Percentiles rank a stretch among this genome's conserved stretches.
These are phyloP conservation scores for Leptopilina boulardi DNA, from an alignment of 1,140 invertebrate genomes.

Conservation along the genomic window DNA sequence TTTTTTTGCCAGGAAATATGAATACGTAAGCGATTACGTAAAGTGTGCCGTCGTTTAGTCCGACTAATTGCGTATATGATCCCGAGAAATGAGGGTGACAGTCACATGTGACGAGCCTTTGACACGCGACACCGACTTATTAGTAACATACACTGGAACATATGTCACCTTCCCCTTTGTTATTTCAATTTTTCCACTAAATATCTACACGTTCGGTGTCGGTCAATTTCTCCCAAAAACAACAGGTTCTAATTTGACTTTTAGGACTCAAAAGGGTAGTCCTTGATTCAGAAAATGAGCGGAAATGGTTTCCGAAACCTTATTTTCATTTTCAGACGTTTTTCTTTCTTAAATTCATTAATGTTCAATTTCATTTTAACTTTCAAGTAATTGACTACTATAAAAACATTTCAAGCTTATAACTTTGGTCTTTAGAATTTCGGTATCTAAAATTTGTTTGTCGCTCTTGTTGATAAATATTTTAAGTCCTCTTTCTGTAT, in stretches of 20 bases:
- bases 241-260: not conserved
- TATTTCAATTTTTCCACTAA: slow-evolving; percentile 33
- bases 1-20: slow-evolving; percentile 16
- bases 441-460: slow-evolving; percentile 8
- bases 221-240: not conserved
- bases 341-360: too few species aligned
- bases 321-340: too few species aligned
- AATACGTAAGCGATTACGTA: slow-evolving; percentile 60
- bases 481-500: slow-evolving; percentile 21
- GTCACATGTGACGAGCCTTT: slow-evolving; percentile 59
- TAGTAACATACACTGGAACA: slow-evolving; percentile 51
- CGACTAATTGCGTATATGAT: slow-evolving; percentile 61
- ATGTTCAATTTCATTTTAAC: too few species aligned
- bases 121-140: slow-evolving; percentile 65
- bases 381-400: too few species aligned
- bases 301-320: too few species aligned
- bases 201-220: slow-evolving; percentile 24
- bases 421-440: too few species aligned
- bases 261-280: too few species aligned
- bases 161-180: slow-evolving; percentile 46
- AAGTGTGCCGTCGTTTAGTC: slow-evolving; percentile 70
- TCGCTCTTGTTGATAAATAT: slow-evolving; percentile 37
- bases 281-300: too few species aligned
- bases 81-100: slow-evolving; percentile 48
- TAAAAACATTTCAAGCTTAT: too few species aligned